These are phyloP conservation scores for Eudasyphora cyanicolor DNA, from an alignment of 2,888 invertebrate genomes.

Conservation along the genomic window DNA sequence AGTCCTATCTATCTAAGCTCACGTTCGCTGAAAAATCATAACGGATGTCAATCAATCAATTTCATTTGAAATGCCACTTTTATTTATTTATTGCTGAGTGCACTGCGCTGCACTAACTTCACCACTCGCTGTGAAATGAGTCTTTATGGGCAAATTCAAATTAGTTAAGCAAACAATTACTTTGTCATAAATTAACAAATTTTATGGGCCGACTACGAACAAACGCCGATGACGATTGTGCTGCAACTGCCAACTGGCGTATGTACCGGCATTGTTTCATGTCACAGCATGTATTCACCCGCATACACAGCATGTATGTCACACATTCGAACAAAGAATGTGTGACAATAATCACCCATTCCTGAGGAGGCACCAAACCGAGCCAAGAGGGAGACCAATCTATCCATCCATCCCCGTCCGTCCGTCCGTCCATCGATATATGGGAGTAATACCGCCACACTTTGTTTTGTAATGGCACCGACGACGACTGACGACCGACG, in stretches of 20 bases:
- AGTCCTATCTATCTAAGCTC: too few species aligned
- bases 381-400: not conserved
- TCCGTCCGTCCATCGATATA: too few species aligned
- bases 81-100: not conserved
- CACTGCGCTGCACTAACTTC: not conserved
- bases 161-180: constrained; percentile 55
- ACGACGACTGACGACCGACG: not conserved
- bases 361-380: not conserved
- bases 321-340: constrained; percentile 40
- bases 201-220: constrained; percentile 23
- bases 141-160: constrained; percentile 23
- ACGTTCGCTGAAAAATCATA: too few species aligned
- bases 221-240: not conserved
- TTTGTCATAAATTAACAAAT: constrained; percentile 60
- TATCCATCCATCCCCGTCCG: not conserved
- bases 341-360: constrained; percentile 62
- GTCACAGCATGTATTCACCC: too few species aligned
- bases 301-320: not conserved
- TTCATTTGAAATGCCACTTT: not conserved
- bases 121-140: too few species aligned
- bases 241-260: not conserved
- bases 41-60: not conserved
- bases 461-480: not conserved
- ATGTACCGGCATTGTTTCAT: constrained; percentile 8
- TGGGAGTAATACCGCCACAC: not conserved